Percentiles rank a stretch among this genome's conserved stretches.
Conservation (phyloP, 2,888 invertebrate genomes). For the Caenorhabditis sp. region DNA sequence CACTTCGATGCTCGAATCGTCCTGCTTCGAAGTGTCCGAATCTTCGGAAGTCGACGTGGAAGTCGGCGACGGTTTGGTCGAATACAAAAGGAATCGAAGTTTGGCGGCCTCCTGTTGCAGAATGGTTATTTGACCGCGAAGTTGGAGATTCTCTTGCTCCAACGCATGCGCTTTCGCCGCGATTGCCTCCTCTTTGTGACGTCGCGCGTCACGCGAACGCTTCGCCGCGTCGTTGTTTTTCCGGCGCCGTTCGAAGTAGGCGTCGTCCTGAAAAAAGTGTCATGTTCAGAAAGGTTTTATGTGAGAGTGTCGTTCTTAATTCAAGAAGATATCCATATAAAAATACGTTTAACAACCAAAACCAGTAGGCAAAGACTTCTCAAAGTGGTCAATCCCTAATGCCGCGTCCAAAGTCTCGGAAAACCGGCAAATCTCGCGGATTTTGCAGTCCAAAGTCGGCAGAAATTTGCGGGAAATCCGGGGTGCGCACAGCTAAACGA, state of each 20-base stretch:
- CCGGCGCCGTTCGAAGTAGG: conserved; percentile 89
- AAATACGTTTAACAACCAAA: too few relatives aligned
- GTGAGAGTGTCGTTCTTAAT: background rate
- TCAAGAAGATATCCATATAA: too few relatives aligned
- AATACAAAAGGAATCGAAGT: conserved; percentile 48
- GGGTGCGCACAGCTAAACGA: too few relatives aligned
- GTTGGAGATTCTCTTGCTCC: conserved; percentile 89
- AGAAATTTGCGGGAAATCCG: too few relatives aligned
- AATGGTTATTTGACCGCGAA: conserved; percentile 66
- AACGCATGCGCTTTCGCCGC: conserved; percentile 90
- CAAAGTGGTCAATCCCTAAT: too few relatives aligned
- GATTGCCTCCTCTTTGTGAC: conserved; percentile 92
- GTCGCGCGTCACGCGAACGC: conserved; percentile 90
- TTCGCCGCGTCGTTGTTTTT: conserved; percentile 97
- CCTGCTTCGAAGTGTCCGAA: background rate
- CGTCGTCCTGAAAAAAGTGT: conserved; percentile 84
- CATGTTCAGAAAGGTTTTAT: too few relatives aligned
- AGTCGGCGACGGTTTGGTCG: conserved; percentile 28
- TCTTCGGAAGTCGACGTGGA: conserved; percentile 15
- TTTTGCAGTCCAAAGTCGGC: too few relatives aligned
- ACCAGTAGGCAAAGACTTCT: too few relatives aligned
- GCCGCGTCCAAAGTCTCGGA: too few relatives aligned
- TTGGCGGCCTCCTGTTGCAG: conserved; percentile 54
- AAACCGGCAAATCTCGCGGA: too few relatives aligned
- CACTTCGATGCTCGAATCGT: conserved; percentile 23